Evolutionary conservation across 1,140 invertebrate species (phyloP), one percentile per base, ranked within the genome.

Genomic region (Potamilus streckersoni): DNA sequence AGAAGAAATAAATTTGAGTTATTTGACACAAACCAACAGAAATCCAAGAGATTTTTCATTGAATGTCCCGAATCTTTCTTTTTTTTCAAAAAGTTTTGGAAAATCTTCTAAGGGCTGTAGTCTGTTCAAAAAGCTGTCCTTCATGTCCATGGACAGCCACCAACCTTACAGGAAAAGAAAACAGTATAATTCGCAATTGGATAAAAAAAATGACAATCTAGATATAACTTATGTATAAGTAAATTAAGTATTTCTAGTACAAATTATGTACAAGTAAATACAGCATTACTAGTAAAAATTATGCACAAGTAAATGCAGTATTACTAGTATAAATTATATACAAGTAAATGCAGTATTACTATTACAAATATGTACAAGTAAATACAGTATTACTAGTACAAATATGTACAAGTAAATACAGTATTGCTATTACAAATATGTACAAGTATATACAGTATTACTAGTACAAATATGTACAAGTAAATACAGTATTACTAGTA

Each of bases 61-160:
- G 62, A 78, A 81, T n/a, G 49, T 79, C 0, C 86, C 84, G 69
- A 88, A 88, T 56, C 85, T 71, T 64, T 84, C 73, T 56, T 77
- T 79, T 67, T 80, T 85, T 62, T 84, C 82, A 75, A 86, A 80
- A 19, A 86, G 78, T 57, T 81, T 71, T 8, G 83, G 84, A 23
- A 88, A 73, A 15, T 84, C 79, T 20, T 84, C 81, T 38, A 89
- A 64, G 11, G 87, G 87, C 55, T 87, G 86, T 17, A 89, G 78
- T 70, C 66, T 84, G 31, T 86, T 79, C 14, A 88, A 65, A 66
- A 89, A 88, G 62, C 80, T 84, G 65, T 89, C 85, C 55, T 84
- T 80, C 60, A 75, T 82, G 19, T 83, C 78, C 87, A 88, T 86
- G 3, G 85, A 87, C 38, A 89, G 69, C 82, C 83, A 89, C 88